Evolutionary conservation across 2,797 vertebrate species (phyloP).

Genomic region (Danionella dracula): DNA sequence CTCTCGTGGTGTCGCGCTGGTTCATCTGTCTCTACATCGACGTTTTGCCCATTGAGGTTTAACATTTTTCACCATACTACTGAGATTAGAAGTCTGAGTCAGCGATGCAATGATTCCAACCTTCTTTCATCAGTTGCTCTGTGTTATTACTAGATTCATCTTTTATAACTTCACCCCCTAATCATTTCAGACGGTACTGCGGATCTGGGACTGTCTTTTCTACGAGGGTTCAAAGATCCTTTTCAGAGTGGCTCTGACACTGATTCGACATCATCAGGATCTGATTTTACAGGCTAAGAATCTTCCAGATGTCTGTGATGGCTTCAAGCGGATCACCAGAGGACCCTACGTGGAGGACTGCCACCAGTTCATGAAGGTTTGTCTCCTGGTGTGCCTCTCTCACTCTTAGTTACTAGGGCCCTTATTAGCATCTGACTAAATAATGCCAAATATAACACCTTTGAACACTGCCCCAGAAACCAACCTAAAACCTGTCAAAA

Average conservation of each 20-base stretch:
- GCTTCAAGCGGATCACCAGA: slow-evolving; percentile 85
- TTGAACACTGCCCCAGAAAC: too few relatives aligned
- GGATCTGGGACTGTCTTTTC: slow-evolving; percentile 96
- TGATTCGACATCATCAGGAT: slow-evolving; percentile 84
- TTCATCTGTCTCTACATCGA: slow-evolving; percentile 97
- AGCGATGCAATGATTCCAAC: too few relatives aligned
- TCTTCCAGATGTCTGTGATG: slow-evolving; percentile 82
- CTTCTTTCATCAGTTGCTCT: too few relatives aligned
- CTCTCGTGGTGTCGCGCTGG: slow-evolving; percentile 90
- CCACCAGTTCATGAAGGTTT: slow-evolving; percentile 92
- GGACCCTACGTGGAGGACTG: slow-evolving; percentile 85
- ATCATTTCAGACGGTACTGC: slow-evolving; percentile 80
- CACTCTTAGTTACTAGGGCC: too few relatives aligned
- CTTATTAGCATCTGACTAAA: too few relatives aligned
- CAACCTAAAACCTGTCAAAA: too few relatives aligned
- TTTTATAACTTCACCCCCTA: fast-evolving
- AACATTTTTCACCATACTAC: not conserved
- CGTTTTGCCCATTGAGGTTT: slow-evolving; percentile 90
- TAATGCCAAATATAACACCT: too few relatives aligned
- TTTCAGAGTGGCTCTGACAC: slow-evolving; percentile 89
- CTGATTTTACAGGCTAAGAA: slow-evolving; percentile 80
- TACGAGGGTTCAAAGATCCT: slow-evolving; percentile 95
- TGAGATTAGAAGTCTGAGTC: too few relatives aligned
- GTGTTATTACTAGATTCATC: too few relatives aligned
- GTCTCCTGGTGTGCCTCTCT: too few relatives aligned